Evolutionary conservation across 2,888 invertebrate species (phyloP).

Genomic region (Nephrotoma guestfalica): DNA sequence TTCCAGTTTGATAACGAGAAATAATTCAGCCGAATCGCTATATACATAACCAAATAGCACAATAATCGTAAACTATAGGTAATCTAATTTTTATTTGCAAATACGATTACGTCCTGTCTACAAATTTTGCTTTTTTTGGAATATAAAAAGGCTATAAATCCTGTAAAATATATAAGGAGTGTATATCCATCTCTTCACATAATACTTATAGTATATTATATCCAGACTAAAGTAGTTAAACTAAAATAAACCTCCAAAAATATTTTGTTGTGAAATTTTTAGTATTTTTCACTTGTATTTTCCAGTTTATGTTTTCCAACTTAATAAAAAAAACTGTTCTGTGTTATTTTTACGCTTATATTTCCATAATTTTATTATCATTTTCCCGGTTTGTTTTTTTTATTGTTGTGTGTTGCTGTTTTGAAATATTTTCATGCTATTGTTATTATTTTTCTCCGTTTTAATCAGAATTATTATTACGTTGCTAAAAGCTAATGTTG

Average conservation of each 20-base stretch:
- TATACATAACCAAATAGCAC: too few relatives aligned
- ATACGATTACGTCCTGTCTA: too few relatives aligned
- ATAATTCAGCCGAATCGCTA: too few relatives aligned
- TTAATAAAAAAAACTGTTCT: not conserved
- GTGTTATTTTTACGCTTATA: not conserved
- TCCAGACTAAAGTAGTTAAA: not conserved
- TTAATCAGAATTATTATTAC: not conserved
- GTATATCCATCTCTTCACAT: too few relatives aligned
- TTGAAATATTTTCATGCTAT: not conserved
- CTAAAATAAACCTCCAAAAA: not conserved
- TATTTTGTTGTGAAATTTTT: not conserved
- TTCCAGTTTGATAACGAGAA: too few relatives aligned
- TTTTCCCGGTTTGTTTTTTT: not conserved
- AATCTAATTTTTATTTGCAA: too few relatives aligned
- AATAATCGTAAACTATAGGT: too few relatives aligned
- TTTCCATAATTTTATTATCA: not conserved
- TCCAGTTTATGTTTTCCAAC: not conserved
- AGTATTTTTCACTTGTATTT: not conserved
- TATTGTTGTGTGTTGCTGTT: not conserved
- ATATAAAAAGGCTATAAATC: too few relatives aligned
- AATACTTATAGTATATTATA: too few relatives aligned
- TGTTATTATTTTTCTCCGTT: not conserved
- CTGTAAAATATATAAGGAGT: too few relatives aligned
- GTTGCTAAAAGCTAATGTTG: not conserved
- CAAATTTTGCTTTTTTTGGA: too few relatives aligned